Evolutionary conservation across 1,140 invertebrate species (phyloP), one percentile per base, ranked within the genome.

Genomic region (Samia ricini): DNA sequence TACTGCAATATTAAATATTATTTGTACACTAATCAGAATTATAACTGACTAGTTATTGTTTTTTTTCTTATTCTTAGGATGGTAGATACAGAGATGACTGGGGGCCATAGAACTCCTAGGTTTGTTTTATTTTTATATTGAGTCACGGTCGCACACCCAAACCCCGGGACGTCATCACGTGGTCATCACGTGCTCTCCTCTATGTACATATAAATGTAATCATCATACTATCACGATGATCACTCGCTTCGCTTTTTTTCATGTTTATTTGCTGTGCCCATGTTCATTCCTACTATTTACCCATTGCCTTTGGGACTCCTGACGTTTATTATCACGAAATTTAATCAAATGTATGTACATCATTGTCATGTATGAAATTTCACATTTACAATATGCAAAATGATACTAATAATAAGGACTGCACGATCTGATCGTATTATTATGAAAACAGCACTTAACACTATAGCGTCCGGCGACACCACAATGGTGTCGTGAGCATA

Each of bases 51-150:
- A 67, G 71, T 72, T 65, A 42, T 71, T 71, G 71, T 60, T 76
- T 81, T 81, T 60, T 76, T 81, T 81, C 84, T 88, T 79, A 80
- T 90, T 82, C 88, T 86, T 91, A 93, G 92, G 91, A 92, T 92
- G 88, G 90, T 92, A 91, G 92, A 93, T 85, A 89, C 92, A 91
- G 92, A 93, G 86, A 88, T 91, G 81, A 92, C 89, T 91, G 91
- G 89, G 86, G 89, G 92, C 83, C 91, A 92, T 92, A 92, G 90
- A 85, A 90, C 91, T 76, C 92, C 92, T 92, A 93, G 92, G 92
- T 93, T 93, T 92, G 78, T 87, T 81, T 82, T 83, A 78, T 85
- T 81, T 83, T 79, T 64, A 69, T 87, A 89, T 88, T 91, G 89
- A 87, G 88, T 89, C 77, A 76, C 64, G 70, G 72, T 76, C 71